Evolutionary conservation across 2,888 invertebrate genomes (phyloP).

Genomic region (Invenusta paracnida): DNA sequence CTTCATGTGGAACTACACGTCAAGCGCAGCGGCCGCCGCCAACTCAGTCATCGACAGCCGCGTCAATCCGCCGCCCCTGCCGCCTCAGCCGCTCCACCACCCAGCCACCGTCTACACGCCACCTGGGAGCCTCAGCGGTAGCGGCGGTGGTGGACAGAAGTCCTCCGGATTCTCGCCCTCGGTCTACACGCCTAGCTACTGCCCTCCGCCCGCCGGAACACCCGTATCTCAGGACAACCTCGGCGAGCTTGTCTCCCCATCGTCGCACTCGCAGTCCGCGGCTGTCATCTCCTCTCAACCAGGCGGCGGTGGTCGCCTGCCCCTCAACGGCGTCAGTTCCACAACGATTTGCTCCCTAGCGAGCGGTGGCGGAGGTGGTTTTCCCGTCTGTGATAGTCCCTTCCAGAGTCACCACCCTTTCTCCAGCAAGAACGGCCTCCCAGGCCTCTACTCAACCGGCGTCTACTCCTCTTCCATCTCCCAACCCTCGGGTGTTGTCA

Average conservation of each 20-base stretch:
- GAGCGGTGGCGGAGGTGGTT: neutral
- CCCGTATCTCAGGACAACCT: constrained; percentile 1
- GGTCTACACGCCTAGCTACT: constrained; percentile 19
- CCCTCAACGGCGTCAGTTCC: neutral
- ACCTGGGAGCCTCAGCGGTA: neutral
- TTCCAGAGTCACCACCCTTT: constrained; percentile 5
- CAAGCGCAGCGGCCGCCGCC: neutral
- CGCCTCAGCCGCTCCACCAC: neutral
- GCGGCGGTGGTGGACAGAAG: neutral
- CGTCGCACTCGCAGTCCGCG: neutral
- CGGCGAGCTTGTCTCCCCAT: neutral
- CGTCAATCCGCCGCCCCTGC: neutral
- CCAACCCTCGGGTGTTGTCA: neutral
- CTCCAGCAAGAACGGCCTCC: neutral
- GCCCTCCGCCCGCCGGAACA: neutral
- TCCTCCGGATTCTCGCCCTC: neutral
- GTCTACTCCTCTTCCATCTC: neutral
- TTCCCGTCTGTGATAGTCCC: neutral
- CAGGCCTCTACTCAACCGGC: neutral
- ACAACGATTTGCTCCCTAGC: neutral
- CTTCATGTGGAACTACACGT: constrained; percentile 10
- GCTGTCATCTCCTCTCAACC: neutral
- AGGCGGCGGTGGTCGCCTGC: neutral
- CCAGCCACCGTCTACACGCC: neutral
- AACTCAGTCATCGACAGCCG: neutral